Conservation (phyloP, 1,140 invertebrate genomes). For the Psix sp. region DNA sequence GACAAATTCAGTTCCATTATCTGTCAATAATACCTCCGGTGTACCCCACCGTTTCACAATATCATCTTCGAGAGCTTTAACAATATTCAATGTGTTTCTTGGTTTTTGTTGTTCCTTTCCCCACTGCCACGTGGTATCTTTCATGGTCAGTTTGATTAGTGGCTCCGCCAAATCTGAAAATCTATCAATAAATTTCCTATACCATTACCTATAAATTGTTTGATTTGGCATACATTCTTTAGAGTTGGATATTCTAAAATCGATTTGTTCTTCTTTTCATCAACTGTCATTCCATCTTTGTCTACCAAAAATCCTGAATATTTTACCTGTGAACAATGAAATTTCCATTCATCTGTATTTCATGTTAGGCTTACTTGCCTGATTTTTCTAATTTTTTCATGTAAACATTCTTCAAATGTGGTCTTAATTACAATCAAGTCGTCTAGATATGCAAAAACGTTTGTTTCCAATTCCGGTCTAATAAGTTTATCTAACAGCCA, state of each 20-base stretch:
- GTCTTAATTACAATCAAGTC: constrained; percentile 19
- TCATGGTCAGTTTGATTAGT: neutral
- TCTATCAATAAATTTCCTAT: constrained; percentile 2
- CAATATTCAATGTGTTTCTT: constrained; percentile 6
- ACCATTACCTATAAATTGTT: constrained; percentile 19
- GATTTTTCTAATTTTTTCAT: constrained; percentile 4
- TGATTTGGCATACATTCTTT: constrained; percentile 22
- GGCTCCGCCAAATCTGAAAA: neutral
- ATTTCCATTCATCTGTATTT: constrained; percentile 22
- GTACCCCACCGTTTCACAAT: constrained; percentile 41
- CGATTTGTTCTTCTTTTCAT: constrained; percentile 12
- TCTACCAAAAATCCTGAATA: constrained; percentile 24
- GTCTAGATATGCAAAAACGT: constrained; percentile 35
- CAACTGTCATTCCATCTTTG: neutral
- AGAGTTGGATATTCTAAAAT: too few species aligned
- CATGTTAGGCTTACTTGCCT: constrained; percentile 1
- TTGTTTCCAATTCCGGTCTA: neutral
- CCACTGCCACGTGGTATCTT: neutral
- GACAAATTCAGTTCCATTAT: constrained; percentile 57
- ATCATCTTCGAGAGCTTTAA: constrained; percentile 13
- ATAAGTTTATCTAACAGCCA: constrained; percentile 19
- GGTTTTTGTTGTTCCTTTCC: neutral
- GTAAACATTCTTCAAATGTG: constrained; percentile 18
- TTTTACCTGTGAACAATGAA: constrained; percentile 13
- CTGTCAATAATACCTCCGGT: constrained; percentile 28